These are phyloP conservation scores for Cardiocondyla obscurior DNA, from an alignment of 1,140 invertebrate genomes.

Conservation along the genomic window DNA sequence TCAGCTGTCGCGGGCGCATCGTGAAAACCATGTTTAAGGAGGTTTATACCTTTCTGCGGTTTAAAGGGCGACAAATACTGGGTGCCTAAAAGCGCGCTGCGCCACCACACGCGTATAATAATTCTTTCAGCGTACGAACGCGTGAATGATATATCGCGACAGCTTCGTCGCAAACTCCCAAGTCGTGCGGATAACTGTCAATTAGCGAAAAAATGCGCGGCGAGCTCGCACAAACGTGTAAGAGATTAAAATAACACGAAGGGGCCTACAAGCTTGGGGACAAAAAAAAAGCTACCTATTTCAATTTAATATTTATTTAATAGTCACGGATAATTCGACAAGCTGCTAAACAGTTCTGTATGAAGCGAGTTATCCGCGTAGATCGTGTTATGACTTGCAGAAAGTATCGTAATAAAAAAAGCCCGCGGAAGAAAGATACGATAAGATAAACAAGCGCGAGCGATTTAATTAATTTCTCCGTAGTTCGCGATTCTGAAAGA, in stretches of 20 bases:
- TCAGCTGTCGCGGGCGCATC: constrained; percentile 6
- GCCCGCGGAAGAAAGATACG: not conserved
- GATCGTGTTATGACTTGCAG: not conserved
- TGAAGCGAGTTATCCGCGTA: constrained; percentile 13
- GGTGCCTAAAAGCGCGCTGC: not conserved
- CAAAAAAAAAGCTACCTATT: too few species aligned
- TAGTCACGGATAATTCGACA: constrained; percentile 11
- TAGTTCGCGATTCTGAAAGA: not conserved
- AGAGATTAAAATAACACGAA: too few species aligned
- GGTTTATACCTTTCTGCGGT: constrained; percentile 39
- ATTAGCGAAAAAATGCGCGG: not conserved
- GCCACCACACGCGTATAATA: not conserved
- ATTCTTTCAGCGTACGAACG: constrained; percentile 17
- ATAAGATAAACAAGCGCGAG: too few species aligned
- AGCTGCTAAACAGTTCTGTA: not conserved
- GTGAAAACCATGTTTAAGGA: constrained; percentile 57
- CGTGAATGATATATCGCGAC: constrained; percentile 15
- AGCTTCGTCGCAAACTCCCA: not conserved
- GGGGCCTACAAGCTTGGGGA: too few species aligned
- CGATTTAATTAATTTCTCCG: constrained; percentile 26
- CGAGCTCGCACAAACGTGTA: too few species aligned
- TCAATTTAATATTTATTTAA: too few species aligned
- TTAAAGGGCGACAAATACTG: constrained; percentile 25
- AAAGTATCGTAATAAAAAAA: constrained; percentile 39
- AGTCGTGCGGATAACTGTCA: not conserved